Conservation (phyloP, 2,113 vertebrate species). For the Astur gentilis region DNA sequence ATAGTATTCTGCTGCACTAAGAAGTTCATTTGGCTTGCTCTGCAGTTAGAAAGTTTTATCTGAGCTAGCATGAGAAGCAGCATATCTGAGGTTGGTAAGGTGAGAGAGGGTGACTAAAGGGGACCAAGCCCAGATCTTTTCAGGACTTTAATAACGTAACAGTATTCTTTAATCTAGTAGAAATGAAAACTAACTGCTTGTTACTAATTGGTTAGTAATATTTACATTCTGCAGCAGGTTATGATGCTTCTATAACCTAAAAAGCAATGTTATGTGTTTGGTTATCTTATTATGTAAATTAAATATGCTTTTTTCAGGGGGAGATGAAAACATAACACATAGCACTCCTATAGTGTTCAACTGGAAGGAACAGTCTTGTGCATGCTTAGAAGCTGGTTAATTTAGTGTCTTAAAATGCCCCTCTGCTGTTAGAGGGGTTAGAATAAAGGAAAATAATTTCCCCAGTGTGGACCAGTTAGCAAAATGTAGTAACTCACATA, state of each 20-base stretch:
- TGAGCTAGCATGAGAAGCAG: background rate
- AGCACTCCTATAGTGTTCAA: background rate
- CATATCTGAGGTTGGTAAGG: background rate
- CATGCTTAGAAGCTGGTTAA: background rate
- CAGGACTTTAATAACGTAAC: background rate
- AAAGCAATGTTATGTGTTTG: background rate
- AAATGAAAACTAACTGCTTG: background rate
- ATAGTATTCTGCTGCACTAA: background rate
- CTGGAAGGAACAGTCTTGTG: background rate
- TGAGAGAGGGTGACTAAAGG: background rate
- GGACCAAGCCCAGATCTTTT: background rate
- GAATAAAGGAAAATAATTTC: background rate
- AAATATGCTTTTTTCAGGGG: background rate
- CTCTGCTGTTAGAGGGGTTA: background rate
- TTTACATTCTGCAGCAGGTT: background rate
- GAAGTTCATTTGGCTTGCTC: background rate
- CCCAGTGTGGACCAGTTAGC: background rate
- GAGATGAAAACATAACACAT: background rate
- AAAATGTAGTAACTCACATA: background rate
- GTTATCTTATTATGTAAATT: background rate
- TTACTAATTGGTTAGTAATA: background rate
- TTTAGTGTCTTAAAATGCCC: background rate
- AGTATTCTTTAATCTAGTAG: background rate
- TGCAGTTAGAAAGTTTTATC: background rate
- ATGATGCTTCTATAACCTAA: background rate